These are phyloP conservation scores for Archaeoteleia sp. DNA, from an alignment of 2,888 invertebrate species.

Conservation along the genomic window DNA sequence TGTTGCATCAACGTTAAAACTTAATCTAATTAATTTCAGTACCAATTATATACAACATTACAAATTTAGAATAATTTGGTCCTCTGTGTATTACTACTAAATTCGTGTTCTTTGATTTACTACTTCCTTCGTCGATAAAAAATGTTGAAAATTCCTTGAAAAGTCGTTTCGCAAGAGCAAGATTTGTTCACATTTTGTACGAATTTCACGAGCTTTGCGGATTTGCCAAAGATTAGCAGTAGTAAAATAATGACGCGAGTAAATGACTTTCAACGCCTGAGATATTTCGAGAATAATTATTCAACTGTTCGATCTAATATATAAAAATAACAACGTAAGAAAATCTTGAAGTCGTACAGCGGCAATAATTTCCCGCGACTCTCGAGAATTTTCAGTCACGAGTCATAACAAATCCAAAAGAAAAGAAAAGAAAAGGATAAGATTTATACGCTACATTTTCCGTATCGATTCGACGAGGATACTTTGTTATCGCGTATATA, in stretches of 20 bases:
- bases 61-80: too few species aligned
- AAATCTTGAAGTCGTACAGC: neutral
- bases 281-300: constrained; percentile 11
- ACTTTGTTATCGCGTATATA: too few species aligned
- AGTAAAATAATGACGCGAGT: constrained; percentile 14
- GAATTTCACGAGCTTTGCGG: constrained; percentile 33
- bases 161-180: constrained; percentile 30
- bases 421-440: neutral
- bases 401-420: neutral
- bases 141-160: constrained; percentile 32
- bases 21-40: too few species aligned
- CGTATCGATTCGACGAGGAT: too few species aligned
- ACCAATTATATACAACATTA: too few species aligned
- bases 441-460: constrained; percentile 1
- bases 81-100: neutral
- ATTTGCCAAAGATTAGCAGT: constrained; percentile 51
- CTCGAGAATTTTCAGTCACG: neutral
- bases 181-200: constrained; percentile 33
- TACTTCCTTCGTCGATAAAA: constrained; percentile 22
- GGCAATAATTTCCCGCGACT: too few species aligned
- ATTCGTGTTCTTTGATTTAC: constrained; percentile 28
- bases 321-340: neutral
- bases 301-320: neutral
- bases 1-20: too few species aligned
- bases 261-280: neutral